A percentile compares a stretch with the other conserved stretches of the same genome.
These are phyloP conservation scores for Drosophila putrida DNA, from an alignment of 2,888 invertebrate genomes.

Conservation along the genomic window DNA sequence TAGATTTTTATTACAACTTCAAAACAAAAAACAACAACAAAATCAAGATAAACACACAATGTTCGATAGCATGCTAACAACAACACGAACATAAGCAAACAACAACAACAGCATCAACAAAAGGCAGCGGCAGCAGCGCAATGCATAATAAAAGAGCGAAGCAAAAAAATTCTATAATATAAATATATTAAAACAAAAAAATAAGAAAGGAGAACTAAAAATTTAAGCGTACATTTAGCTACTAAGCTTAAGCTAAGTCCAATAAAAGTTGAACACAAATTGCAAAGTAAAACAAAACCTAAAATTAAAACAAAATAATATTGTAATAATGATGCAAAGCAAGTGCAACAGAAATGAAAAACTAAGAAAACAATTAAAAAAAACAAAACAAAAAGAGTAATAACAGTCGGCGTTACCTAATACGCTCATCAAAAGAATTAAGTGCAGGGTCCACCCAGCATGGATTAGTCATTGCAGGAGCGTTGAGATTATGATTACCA, in stretches of 20 bases:
- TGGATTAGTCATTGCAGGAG: conserved; percentile 75
- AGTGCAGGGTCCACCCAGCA: conserved; percentile 55
- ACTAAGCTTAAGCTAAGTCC: conserved; percentile 78
- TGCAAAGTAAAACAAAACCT: conserved; percentile 57
- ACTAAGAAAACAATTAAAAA: conserved; percentile 18
- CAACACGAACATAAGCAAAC: conserved; percentile 12
- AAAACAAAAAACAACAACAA: conserved; percentile 32
- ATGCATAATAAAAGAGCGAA: conserved; percentile 56
- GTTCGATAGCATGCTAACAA: conserved; percentile 53
- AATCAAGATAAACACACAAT: conserved; percentile 35
- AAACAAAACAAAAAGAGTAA: conserved; percentile 26
- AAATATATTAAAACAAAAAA: conserved; percentile 58
- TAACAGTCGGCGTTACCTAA: conserved; percentile 74
- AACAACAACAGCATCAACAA: conserved; percentile 15
- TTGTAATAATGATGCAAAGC: conserved; percentile 38
- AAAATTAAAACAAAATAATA: conserved; percentile 51
- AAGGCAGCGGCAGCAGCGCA: conserved; percentile 53
- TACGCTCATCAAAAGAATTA: conserved; percentile 69
- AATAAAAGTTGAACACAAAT: conserved; percentile 78
- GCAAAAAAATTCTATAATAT: conserved; percentile 74
- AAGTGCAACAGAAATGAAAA: conserved; percentile 53
- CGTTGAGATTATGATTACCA: conserved; percentile 74
- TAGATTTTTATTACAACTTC: conserved; percentile 75
- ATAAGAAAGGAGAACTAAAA: conserved; percentile 60
- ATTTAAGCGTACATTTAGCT: conserved; percentile 77